Evolutionary conservation across 2,888 invertebrate genomes (phyloP).

Genomic region (Drosophila ochracea): DNA sequence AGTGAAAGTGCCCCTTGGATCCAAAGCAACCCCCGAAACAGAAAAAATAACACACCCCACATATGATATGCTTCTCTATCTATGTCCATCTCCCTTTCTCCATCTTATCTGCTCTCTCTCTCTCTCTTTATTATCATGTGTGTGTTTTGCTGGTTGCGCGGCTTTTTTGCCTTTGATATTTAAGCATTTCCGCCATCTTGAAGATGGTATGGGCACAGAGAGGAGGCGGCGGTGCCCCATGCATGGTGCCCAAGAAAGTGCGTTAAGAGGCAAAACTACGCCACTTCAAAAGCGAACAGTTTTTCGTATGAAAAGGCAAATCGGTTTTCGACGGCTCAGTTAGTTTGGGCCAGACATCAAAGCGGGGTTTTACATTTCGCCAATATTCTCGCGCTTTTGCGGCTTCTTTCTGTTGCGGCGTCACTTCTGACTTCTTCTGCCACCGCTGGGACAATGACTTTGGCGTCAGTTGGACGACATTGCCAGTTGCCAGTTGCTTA

Average conservation of each 20-base stretch:
- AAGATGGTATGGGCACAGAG: constrained; percentile 26
- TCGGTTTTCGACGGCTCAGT: constrained; percentile 64
- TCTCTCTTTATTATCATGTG: constrained; percentile 31
- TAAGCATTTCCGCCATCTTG: constrained; percentile 80
- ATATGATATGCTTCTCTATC: constrained; percentile 30
- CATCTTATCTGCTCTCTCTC: constrained; percentile 21
- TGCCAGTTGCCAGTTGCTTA: constrained; percentile 12
- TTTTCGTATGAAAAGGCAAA: constrained; percentile 71
- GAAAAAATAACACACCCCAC: constrained; percentile 38
- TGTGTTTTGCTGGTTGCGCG: constrained; percentile 42
- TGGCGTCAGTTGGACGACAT: constrained; percentile 48
- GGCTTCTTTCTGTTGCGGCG: constrained; percentile 58
- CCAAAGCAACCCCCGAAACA: constrained; percentile 64
- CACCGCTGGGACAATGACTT: constrained; percentile 55
- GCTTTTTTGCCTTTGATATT: constrained; percentile 75
- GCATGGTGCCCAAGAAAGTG: constrained; percentile 63
- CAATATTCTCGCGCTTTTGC: constrained; percentile 80
- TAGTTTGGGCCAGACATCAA: constrained; percentile 71
- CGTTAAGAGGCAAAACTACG: constrained; percentile 76
- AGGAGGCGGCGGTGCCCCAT: constrained; percentile 1
- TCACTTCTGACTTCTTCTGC: constrained; percentile 21
- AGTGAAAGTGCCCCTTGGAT: constrained; percentile 69
- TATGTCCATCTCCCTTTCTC: constrained; percentile 23
- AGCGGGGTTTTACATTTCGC: constrained; percentile 76
- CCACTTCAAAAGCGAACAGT: constrained; percentile 74